phyloP scores from a whole-genome alignment of 1,140 invertebrate genomes.

The Drosophila rufa region DNA sequence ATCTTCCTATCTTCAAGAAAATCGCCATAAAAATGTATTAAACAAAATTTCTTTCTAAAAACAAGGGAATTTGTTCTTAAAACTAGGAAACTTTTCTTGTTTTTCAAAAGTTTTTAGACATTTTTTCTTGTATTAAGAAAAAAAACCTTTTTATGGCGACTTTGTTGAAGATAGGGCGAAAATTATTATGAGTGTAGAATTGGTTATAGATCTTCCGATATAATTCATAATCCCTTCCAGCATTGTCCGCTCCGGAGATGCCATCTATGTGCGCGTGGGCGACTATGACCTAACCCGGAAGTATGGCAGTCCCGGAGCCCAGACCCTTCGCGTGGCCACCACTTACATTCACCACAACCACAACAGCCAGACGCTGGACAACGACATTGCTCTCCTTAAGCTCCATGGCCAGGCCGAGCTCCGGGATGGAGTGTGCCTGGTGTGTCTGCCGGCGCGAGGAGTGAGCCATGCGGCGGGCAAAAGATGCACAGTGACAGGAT shows the following conservation, averaged over 20 bases:
- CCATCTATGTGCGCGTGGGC: slow-evolving; percentile 95
- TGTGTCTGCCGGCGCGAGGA: slow-evolving; percentile 92
- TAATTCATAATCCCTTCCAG: slow-evolving; percentile 85
- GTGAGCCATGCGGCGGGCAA: slow-evolving; percentile 94
- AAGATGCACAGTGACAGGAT: slow-evolving; percentile 96
- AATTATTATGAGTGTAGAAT: too few relatives aligned
- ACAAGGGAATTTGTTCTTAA: too few relatives aligned
- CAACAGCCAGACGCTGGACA: slow-evolving; percentile 97
- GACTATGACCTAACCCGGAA: slow-evolving; percentile 96
- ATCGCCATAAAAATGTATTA: too few relatives aligned
- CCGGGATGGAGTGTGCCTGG: slow-evolving; percentile 91
- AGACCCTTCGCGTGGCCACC: slow-evolving; percentile 94
- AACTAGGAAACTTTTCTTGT: too few relatives aligned
- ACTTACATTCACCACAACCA: slow-evolving; percentile 99
- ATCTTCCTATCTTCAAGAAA: too few relatives aligned
- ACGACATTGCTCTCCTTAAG: slow-evolving; percentile 97
- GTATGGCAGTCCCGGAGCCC: slow-evolving; percentile 94
- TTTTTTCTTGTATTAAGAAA: too few relatives aligned
- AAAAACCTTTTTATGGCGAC: too few relatives aligned
- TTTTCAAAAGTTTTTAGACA: too few relatives aligned
- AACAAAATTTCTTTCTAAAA: too few relatives aligned
- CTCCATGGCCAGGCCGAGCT: slow-evolving; percentile 95
- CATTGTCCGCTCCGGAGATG: slow-evolving; percentile 95
- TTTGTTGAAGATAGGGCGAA: too few relatives aligned
- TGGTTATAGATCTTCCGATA: rapidly evolving